These are phyloP conservation scores for Pycnonotus jocosus DNA, from an alignment of 2,113 vertebrate genomes.

Conservation along the genomic window DNA sequence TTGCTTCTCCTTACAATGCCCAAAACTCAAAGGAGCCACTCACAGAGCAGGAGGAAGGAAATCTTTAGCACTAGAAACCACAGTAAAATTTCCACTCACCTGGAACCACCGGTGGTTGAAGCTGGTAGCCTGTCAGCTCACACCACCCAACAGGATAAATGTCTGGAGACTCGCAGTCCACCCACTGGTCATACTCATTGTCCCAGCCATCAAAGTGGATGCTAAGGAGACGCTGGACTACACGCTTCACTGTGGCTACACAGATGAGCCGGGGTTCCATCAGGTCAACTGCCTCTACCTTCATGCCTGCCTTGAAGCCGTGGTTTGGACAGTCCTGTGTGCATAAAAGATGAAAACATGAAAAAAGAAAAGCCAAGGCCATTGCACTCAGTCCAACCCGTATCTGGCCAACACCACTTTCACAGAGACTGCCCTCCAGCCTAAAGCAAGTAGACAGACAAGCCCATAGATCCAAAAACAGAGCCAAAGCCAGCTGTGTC, in stretches of 20 bases:
- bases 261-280: slow-evolving; percentile 96
- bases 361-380: not conserved
- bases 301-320: slow-evolving; percentile 84
- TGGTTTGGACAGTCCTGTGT: slow-evolving; percentile 87
- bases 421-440: not conserved
- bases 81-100: slow-evolving; percentile 66
- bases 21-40: not conserved
- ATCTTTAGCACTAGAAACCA: not conserved
- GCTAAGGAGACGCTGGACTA: slow-evolving; percentile 86
- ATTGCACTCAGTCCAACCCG: not conserved
- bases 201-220: slow-evolving; percentile 98
- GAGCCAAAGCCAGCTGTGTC: not conserved
- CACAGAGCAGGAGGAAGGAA: not conserved
- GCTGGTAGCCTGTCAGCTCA: slow-evolving; percentile 88
- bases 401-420: not conserved
- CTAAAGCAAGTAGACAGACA: not conserved
- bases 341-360: not conserved
- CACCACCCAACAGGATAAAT: slow-evolving; percentile 97
- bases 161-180: slow-evolving; percentile 92
- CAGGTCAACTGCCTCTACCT: slow-evolving; percentile 94
- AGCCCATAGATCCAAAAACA: not conserved
- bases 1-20: not conserved
- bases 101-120: slow-evolving; percentile 85
- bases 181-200: slow-evolving; percentile 94
- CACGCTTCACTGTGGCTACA: slow-evolving; percentile 87